phyloP scores from a whole-genome alignment of 2,113 vertebrate genomes.

The Ardeotis arabs region DNA sequence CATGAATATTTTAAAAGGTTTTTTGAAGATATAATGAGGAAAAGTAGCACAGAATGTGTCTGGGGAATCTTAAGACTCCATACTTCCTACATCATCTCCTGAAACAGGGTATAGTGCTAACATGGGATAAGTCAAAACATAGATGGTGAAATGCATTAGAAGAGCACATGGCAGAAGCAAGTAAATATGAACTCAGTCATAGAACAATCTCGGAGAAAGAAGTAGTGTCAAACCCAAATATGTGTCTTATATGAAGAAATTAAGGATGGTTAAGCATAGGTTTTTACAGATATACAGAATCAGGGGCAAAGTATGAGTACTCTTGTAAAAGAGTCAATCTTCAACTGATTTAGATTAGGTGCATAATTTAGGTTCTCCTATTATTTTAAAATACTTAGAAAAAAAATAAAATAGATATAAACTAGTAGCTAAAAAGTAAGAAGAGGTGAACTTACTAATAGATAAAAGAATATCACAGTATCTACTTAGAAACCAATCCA shows the following conservation, averaged over 20 bases:
- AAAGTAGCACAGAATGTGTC: conserved; percentile 1
- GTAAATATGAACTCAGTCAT: not conserved
- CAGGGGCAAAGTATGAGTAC: not conserved
- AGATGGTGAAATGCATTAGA: not conserved
- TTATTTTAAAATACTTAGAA: not conserved
- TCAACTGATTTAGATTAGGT: not conserved
- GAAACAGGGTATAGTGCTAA: not conserved
- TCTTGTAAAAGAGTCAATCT: not conserved
- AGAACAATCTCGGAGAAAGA: not conserved
- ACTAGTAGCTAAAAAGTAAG: not conserved
- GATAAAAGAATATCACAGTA: not conserved
- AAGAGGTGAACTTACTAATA: not conserved
- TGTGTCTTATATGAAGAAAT: not conserved
- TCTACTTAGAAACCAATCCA: not conserved
- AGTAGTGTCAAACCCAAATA: not conserved
- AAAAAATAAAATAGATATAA: not conserved
- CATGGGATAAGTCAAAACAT: not conserved
- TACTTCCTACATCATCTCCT: not conserved
- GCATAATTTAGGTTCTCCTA: not conserved
- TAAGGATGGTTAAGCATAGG: not conserved
- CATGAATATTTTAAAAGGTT: conserved; percentile 51
- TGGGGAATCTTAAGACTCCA: not conserved
- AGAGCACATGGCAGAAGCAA: not conserved
- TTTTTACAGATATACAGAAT: not conserved
- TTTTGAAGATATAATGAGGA: not conserved